Base-by-base conservation (phyloP, 2,888 invertebrate species). In the Copidosoma aretas region DNA sequence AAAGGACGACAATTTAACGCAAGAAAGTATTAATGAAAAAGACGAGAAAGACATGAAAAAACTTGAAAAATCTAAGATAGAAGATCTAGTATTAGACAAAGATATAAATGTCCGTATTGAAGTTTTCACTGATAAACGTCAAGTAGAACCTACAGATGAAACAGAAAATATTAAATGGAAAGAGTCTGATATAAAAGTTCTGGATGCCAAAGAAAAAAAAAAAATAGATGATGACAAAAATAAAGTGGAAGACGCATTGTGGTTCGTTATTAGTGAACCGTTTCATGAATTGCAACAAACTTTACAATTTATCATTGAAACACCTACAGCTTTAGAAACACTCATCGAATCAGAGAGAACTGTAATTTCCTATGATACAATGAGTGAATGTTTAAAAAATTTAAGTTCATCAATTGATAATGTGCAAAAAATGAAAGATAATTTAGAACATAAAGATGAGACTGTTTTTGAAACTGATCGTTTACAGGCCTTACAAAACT, bases 201-300 rank as follows among this genome's bases (percentile, higher is more conserved):
- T 5, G n/a, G n/a, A 57, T 39, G 21, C 17, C 21, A 21, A 56
- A 41, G 22, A 39, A 21, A 19, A 56, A 56, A 25, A 19, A 24
- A 63, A 52, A 52, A 12, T 19, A 52, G 22, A 49, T 22, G 49
- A 22, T 17, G 61, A 67, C 12, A 10, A 32, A 57, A 14, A 15
- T 12, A 24, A 58, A 64, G 25, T 49, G 19, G 39, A 64, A 32
- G 8, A 19, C 10, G 24, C 51, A 17, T 10, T 14, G 21, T 46
- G 43, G 43, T 46, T 17, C 12, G 15, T 46, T 46, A 46, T 46
- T 15, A 46, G 15, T 3, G 43, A 46, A 46, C 43, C 43, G 3
- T 12, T 43, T 17, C 14, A 12, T 19, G 43, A 41, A 21, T 46
- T 46, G 43, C 14, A 46, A 46, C 8, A 46, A 46, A 46, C 12